phyloP scores from a whole-genome alignment of 92 coral and sea anemone species.

The Chrysogorgia sp. region DNA sequence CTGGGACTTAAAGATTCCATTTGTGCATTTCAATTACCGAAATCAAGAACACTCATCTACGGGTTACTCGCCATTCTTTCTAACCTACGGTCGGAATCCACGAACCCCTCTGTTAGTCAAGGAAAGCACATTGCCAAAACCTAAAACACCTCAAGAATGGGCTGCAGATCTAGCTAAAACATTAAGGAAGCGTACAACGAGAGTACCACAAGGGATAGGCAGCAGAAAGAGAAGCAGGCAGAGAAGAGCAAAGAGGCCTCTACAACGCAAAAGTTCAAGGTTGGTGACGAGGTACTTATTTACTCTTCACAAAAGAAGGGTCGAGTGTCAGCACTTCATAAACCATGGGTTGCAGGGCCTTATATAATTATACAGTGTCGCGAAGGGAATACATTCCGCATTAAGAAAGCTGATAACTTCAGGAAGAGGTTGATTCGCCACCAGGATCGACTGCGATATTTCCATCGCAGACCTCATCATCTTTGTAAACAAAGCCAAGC shows the following conservation, averaged over 20 bases:
- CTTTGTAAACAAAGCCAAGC: neutral
- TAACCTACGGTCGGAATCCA: slow-evolving; percentile 36
- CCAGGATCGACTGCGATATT: slow-evolving; percentile 35
- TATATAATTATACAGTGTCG: slow-evolving; percentile 36
- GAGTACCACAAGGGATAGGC: slow-evolving; percentile 31
- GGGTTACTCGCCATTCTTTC: slow-evolving; percentile 45
- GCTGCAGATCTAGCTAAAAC: slow-evolving; percentile 30
- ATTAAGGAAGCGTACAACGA: slow-evolving; percentile 12
- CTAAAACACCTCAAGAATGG: slow-evolving; percentile 31
- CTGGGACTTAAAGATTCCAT: slow-evolving; percentile 42
- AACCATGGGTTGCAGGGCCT: slow-evolving; percentile 39
- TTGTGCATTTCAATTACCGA: slow-evolving; percentile 30
- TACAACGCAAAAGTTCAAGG: slow-evolving; percentile 22
- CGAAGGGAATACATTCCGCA: slow-evolving; percentile 30
- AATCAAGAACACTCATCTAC: slow-evolving; percentile 29
- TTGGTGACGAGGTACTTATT: slow-evolving; percentile 28
- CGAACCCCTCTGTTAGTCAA: slow-evolving; percentile 28
- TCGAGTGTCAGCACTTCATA: slow-evolving; percentile 37
- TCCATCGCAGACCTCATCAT: slow-evolving; percentile 2
- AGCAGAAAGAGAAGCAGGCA: slow-evolving; percentile 17
- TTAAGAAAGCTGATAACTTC: slow-evolving; percentile 42
- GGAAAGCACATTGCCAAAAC: slow-evolving; percentile 6
- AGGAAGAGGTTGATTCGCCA: slow-evolving; percentile 34
- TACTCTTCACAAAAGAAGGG: slow-evolving; percentile 47
- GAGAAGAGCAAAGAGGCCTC: slow-evolving; percentile 18